These are phyloP conservation scores for Semnornis frantzii DNA, from an alignment of 2,113 vertebrate genomes.

Conservation along the genomic window DNA sequence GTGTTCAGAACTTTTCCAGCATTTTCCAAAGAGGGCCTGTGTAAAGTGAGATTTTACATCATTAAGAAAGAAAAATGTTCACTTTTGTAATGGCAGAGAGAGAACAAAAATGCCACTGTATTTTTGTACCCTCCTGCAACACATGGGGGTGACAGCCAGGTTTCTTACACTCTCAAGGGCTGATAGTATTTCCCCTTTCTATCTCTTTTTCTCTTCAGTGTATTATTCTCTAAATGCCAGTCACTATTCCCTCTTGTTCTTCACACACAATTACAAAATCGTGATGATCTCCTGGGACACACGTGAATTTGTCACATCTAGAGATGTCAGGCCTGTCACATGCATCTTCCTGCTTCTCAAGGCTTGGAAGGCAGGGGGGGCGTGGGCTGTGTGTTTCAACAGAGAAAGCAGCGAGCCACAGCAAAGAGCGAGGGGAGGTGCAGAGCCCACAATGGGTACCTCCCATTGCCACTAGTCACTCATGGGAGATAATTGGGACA, in stretches of 20 bases:
- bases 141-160: neutral
- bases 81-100: neutral
- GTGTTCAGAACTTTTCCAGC: neutral
- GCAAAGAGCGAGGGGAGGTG: neutral
- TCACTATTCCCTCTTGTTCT: neutral
- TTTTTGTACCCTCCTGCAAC: neutral
- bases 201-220: neutral
- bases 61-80: neutral
- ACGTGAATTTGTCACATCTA: neutral
- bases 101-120: neutral
- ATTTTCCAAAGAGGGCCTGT: neutral
- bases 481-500: neutral
- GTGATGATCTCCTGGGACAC: neutral
- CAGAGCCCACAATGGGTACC: neutral
- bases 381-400: neutral
- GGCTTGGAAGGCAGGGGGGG: neutral
- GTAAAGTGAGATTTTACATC: neutral
- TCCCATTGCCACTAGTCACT: fast-evolving
- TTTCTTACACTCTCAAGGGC: neutral
- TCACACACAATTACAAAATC: neutral
- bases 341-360: neutral
- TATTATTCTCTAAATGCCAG: neutral
- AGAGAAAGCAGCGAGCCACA: neutral
- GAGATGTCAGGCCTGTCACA: neutral
- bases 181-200: neutral